Percentiles rank a stretch among this genome's conserved stretches.
These are phyloP conservation scores for Crax fasciolata DNA, from an alignment of 2,797 vertebrate species.

Conservation along the genomic window DNA sequence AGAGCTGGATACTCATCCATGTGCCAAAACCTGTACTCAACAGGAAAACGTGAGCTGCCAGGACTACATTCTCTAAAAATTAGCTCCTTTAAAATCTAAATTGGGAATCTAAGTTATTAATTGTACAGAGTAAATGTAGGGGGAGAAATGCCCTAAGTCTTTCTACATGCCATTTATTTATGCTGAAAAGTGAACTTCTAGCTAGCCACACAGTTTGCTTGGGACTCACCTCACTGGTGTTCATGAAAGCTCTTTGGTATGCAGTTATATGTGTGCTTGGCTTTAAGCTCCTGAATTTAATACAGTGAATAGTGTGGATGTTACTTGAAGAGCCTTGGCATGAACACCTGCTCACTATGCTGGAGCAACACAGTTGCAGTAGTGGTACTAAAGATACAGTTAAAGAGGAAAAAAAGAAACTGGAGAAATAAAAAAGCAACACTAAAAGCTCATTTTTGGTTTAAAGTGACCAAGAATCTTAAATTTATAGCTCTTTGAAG, in stretches of 20 bases:
- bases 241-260: neutral
- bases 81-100: neutral
- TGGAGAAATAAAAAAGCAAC: neutral
- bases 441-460: neutral
- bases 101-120: neutral
- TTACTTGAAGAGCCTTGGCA: neutral
- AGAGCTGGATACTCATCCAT: neutral
- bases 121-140: neutral
- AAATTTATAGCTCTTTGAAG: neutral
- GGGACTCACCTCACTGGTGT: neutral
- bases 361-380: neutral
- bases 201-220: neutral
- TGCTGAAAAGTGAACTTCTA: neutral
- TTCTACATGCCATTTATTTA: neutral
- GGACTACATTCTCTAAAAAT: neutral
- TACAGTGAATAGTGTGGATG: neutral
- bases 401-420: neutral
- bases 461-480: neutral
- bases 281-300: neutral
- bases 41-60: neutral
- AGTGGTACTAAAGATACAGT: neutral
- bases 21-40: neutral
- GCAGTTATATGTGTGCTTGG: neutral
- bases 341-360: neutral
- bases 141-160: neutral